Conservation (phyloP, 2,113 vertebrate genomes). For the Eolophus roseicapilla region DNA sequence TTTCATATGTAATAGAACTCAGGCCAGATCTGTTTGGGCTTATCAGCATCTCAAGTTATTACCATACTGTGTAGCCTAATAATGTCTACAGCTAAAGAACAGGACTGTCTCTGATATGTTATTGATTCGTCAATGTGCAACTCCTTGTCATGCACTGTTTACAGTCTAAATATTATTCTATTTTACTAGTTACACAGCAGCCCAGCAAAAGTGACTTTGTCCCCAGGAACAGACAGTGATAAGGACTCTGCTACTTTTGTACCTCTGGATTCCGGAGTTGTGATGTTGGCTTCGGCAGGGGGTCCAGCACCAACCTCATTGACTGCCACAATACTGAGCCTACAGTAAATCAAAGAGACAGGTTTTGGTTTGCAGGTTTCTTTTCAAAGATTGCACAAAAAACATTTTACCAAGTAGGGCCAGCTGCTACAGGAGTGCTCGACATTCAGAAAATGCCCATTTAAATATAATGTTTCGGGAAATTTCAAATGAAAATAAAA, state of each 20-base stretch:
- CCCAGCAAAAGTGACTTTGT: not conserved
- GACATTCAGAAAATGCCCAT: not conserved
- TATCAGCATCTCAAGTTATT: not conserved
- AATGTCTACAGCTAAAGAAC: not conserved
- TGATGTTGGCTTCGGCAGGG: slow-evolving; percentile 67
- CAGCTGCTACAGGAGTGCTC: not conserved
- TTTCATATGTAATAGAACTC: not conserved
- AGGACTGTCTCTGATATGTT: not conserved
- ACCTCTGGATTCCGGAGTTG: slow-evolving; percentile 69
- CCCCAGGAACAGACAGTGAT: not conserved
- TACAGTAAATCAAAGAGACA: slow-evolving; percentile 29
- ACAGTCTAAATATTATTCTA: not conserved
- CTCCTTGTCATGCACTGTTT: not conserved
- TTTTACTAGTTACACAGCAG: not conserved
- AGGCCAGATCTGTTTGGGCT: not conserved
- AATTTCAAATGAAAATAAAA: not conserved
- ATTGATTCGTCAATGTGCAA: not conserved
- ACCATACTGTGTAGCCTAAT: not conserved
- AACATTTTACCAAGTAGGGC: not conserved
- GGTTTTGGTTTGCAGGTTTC: not conserved
- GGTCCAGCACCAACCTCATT: slow-evolving; percentile 76
- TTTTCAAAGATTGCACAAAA: not conserved
- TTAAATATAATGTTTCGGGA: not conserved
- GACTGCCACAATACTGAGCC: slow-evolving; percentile 76
- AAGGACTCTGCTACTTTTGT: not conserved